Percentiles rank a stretch among this genome's conserved stretches.
Evolutionary conservation across 2,888 invertebrate genomes (phyloP).

Genomic region (Caenorhabditis uteleia): DNA sequence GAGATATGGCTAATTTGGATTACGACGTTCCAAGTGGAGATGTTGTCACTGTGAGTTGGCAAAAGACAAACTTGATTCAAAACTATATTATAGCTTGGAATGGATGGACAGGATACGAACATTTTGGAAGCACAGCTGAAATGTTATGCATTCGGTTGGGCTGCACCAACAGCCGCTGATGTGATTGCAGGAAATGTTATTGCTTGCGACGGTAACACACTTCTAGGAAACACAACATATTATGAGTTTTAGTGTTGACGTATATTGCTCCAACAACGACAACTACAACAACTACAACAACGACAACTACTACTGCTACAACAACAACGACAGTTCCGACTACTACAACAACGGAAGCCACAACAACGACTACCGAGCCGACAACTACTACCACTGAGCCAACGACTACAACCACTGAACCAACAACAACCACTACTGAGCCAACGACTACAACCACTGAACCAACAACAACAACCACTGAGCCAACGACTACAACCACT

Average conservation of each 20-base stretch:
- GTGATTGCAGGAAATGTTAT: slow-evolving; percentile 11
- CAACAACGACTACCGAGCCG: slow-evolving; percentile 6
- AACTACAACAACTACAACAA: slow-evolving; percentile 6
- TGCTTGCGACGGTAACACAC: slow-evolving; percentile 24
- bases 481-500: slow-evolving; percentile 8
- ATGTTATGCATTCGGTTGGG: slow-evolving; percentile 33
- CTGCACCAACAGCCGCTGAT: slow-evolving; percentile 5
- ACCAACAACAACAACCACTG: slow-evolving; percentile 9
- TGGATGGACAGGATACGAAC: slow-evolving; percentile 14
- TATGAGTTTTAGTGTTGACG: slow-evolving; percentile 17
- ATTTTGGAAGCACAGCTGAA: slow-evolving; percentile 30
- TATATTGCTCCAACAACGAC: slow-evolving; percentile 22
- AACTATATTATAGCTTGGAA: slow-evolving; percentile 10
- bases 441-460: slow-evolving; percentile 6
- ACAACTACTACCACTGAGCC: slow-evolving; percentile 14
- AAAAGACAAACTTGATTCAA: background rate
- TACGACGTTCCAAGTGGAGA: background rate
- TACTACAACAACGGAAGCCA: background rate
- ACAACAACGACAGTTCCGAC: slow-evolving; percentile 8
- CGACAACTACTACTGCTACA: slow-evolving; percentile 10
- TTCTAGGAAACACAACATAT: background rate
- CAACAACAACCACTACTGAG: slow-evolving; percentile 7
- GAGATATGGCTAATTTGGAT: slow-evolving; percentile 24
- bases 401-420: slow-evolving; percentile 2
- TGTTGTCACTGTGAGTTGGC: background rate